Evolutionary conservation across 2,113 vertebrate genomes (phyloP), one percentile per base, ranked within the genome.

Genomic region (Coptodon rendalli): DNA sequence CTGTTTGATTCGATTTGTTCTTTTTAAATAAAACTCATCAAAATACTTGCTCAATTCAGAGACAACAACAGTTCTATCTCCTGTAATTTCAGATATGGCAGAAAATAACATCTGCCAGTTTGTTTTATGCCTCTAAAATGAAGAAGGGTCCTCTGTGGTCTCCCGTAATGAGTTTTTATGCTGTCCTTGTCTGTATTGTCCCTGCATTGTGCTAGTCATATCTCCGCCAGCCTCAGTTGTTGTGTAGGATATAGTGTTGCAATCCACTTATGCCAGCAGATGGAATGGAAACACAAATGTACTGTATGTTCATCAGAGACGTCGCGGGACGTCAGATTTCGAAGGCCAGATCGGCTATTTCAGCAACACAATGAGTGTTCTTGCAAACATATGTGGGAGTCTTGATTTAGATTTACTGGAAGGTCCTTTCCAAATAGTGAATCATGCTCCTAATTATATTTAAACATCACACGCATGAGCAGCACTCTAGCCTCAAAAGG

Each of bases 101-200:
- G 82, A 82, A 87, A 61, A 29, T 83, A 80, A n/a, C 57, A 85
- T 86, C 31, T 85, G 63, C 40, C 53, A 7, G 14, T 36, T 79
- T 76, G 59, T 76, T 82, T 84, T 38, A 59, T 81, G 66, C 71
- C 11, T 34, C 27, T 68, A 38, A 68, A 71, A 85, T 54, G 52
- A 29, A 50, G 85, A 56, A 7, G 5, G 27, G 40, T 86, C 79
- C 34, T 45, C 5, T 84, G 31, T 63, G 71, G 66, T 59, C 24
- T 38, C 14, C 10, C 29, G 50, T 88, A 86, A 87, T 89, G 43
- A 86, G 56, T 86, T 91, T 89, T 89, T 88, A 71, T 79, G 81
- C 86, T 43, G 53, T 68, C 66, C 68, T 53, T 81, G 73, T 61
- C 38, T 38, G 31, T 13, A 22, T 80, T 83, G 31, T 76, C 31